These are phyloP conservation scores for Epicampocera succincta DNA, from an alignment of 2,888 invertebrate genomes.

Conservation along the genomic window DNA sequence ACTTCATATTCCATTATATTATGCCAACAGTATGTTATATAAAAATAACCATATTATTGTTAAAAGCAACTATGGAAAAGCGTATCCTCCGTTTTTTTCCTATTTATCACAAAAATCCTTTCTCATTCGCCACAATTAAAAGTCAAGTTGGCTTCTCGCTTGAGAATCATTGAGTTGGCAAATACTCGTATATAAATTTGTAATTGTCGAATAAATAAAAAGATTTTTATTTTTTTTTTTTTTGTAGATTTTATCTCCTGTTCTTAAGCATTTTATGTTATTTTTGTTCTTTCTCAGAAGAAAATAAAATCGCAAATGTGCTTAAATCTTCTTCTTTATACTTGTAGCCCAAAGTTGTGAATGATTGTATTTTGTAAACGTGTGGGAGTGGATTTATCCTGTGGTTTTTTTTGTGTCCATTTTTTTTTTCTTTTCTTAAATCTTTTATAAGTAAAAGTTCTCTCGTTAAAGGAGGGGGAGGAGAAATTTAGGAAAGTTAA, in stretches of 20 bases:
- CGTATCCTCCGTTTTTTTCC: too few species aligned
- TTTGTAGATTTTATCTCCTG: neutral
- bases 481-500: too few species aligned
- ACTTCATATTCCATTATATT: too few species aligned
- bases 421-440: slow-evolving; percentile 2
- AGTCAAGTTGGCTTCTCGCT: slow-evolving; percentile 31
- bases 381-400: slow-evolving; percentile 8
- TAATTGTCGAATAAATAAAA: neutral
- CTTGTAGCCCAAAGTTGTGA: neutral
- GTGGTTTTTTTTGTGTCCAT: slow-evolving; percentile 36
- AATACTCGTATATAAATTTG: neutral
- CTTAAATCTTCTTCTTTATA: neutral
- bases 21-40: too few species aligned
- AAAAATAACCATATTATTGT: too few species aligned
- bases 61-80: too few species aligned
- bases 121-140: neutral
- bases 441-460: slow-evolving; percentile 21
- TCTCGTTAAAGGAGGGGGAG: too few species aligned
- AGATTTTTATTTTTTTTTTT: slow-evolving; percentile 40
- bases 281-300: slow-evolving; percentile 2
- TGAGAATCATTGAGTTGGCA: slow-evolving; percentile 16
- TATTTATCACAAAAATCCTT: slow-evolving; percentile 4
- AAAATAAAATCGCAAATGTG: neutral
- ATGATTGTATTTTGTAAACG: neutral
- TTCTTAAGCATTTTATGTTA: slow-evolving; percentile 15